Evolutionary conservation across 1,140 invertebrate genomes (phyloP), one percentile per base, ranked within the genome.

Genomic region (Sminthurides bifidus): DNA sequence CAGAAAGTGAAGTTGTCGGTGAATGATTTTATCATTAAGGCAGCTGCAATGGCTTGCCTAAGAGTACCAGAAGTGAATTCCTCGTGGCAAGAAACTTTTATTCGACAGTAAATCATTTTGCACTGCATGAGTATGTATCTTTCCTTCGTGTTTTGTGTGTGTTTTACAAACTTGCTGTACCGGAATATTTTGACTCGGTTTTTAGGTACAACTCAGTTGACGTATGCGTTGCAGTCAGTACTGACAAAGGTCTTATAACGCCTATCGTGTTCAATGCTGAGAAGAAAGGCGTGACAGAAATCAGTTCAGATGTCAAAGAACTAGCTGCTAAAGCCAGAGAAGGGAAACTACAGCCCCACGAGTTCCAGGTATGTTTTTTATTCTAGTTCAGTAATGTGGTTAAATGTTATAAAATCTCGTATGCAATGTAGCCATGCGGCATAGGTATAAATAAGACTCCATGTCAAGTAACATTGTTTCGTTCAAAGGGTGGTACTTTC

Each of bases 11-110:
- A 94, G 73, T 67, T 98, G 14, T 95, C 92, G 23, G 80, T 98
- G 0, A 98, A 98, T 70, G 95, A 98, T 71, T 95, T 98, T 65
- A 84, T 99, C 44, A 88, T 98, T 40, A 98, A 98, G 72, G 94
- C 90, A 1, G 81, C 88, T 17, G 92, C 93, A 2, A 75, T 91
- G 51, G 89, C 95, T 8, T 92, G 86, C 71, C 82, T 82, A 68
- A 85, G 87, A 71, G 87, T 98, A 48, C 95, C 95, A 1, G 87
- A 94, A 67, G 88, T 83, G 2, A 99, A 99, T 70, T 92, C 89
- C 15, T 81, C 90, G 19, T 99, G 95, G 92, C 80, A 92, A 77
- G 92, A 90, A 52, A 79, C 82, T n/a, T 83, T 85, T 65, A 95
- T 98, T 68, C 81, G 94, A 75, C 85, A 95, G 87, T 94, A 74